Percentiles rank a stretch among this genome's conserved stretches.
phyloP scores from a whole-genome alignment of 2,888 invertebrate species.

The Holacanthella duospinosa region DNA sequence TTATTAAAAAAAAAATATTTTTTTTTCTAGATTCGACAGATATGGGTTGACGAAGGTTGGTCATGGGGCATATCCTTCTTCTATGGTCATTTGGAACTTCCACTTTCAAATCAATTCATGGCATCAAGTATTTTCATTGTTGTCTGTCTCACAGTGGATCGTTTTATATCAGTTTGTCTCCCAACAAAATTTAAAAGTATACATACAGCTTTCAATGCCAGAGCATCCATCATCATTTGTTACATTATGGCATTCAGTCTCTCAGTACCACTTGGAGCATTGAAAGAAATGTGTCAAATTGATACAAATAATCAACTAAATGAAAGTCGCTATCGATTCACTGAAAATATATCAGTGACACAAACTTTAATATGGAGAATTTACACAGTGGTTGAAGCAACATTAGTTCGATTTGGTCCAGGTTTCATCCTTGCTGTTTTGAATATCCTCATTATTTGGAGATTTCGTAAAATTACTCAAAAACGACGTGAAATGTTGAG shows the following conservation, averaged over 20 bases:
- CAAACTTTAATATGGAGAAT: slow-evolving; percentile 39
- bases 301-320: neutral
- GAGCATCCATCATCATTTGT: slow-evolving; percentile 41
- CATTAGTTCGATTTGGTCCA: slow-evolving; percentile 44
- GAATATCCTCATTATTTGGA: slow-evolving; percentile 44
- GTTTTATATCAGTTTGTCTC: slow-evolving; percentile 45
- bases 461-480: slow-evolving; percentile 43
- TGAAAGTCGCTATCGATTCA: slow-evolving; percentile 30
- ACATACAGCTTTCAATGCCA: slow-evolving; percentile 41
- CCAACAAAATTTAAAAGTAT: slow-evolving; percentile 42
- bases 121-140: slow-evolving; percentile 47
- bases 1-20: neutral
- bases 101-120: slow-evolving; percentile 46
- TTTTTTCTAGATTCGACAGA: slow-evolving; percentile 36
- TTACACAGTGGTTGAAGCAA: slow-evolving; percentile 43
- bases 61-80: slow-evolving; percentile 39
- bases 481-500: slow-evolving; percentile 41
- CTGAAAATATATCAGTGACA: slow-evolving; percentile 38
- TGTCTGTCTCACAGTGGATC: slow-evolving; percentile 45
- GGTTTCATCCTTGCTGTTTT: slow-evolving; percentile 44
- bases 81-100: slow-evolving; percentile 45
- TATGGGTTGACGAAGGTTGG: slow-evolving; percentile 28
- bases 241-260: slow-evolving; percentile 40
- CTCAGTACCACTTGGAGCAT: slow-evolving; percentile 43
- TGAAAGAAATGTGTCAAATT: slow-evolving; percentile 39